A percentile compares a stretch with the other conserved stretches of the same genome.
phyloP scores from a whole-genome alignment of 2,888 invertebrate genomes.

The Tillus elongatus region DNA sequence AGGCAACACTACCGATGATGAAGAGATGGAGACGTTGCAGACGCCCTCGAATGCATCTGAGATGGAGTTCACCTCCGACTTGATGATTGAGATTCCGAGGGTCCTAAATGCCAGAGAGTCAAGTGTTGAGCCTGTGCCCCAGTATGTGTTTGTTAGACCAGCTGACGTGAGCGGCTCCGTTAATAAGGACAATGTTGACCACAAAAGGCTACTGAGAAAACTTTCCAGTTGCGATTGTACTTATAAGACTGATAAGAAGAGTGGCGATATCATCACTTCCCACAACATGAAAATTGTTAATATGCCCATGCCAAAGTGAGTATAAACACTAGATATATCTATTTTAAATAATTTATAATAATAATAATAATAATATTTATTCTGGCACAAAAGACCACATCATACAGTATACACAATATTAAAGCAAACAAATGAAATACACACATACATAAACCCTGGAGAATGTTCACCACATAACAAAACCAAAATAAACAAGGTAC shows the following conservation, averaged over 20 bases:
- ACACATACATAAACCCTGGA: no score
- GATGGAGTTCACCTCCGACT: constrained; percentile 48
- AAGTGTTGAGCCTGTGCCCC: constrained; percentile 11
- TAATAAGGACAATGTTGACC: constrained; percentile 1
- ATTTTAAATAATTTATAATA: no score
- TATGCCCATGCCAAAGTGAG: constrained; percentile 51
- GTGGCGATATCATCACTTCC: constrained; percentile 19
- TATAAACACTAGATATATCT: no score
- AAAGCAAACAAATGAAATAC: no score
- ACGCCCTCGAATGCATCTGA: constrained; percentile 74
- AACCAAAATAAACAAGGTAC: no score
- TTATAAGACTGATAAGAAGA: background rate
- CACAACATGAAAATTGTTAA: constrained; percentile 46
- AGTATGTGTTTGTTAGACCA: constrained; percentile 22
- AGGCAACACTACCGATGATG: no score
- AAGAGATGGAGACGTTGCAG: constrained; percentile 53
- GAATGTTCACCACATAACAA: no score
- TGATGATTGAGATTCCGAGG: constrained; percentile 25
- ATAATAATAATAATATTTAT: no score
- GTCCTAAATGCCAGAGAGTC: constrained; percentile 23
- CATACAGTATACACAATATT: no score
- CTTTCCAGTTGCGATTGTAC: no score
- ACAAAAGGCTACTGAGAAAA: background rate
- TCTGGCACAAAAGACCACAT: no score
- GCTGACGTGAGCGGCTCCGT: constrained; percentile 26